Conservation (phyloP, 2,113 vertebrate genomes). For the Cyanistes caeruleus region DNA sequence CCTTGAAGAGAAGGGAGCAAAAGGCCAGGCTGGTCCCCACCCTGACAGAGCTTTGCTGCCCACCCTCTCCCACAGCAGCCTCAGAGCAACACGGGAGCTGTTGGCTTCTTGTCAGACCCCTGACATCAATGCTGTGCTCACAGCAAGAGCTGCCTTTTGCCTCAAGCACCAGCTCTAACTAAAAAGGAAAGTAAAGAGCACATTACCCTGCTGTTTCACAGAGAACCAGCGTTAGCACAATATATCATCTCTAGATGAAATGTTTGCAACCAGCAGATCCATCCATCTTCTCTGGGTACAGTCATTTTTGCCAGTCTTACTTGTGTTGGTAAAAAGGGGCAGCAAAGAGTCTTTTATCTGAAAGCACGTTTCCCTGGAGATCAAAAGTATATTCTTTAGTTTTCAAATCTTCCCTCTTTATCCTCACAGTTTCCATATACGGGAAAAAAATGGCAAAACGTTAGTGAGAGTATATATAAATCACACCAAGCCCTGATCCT, state of each 20-base stretch:
- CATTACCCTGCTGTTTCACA: background rate
- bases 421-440: conserved; percentile 36
- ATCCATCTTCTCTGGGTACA: conserved; percentile 1
- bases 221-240: background rate
- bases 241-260: background rate
- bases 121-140: fast-evolving
- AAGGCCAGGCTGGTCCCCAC: background rate
- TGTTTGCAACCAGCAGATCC: background rate
- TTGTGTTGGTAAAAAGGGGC: conserved; percentile 27
- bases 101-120: background rate
- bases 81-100: fast-evolving
- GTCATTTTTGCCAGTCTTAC: conserved; percentile 8
- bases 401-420: conserved; percentile 63
- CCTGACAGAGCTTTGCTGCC: background rate
- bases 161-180: background rate
- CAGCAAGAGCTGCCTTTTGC: background rate
- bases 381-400: conserved; percentile 42
- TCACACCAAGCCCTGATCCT: conserved; percentile 51
- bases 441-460: conserved; percentile 1
- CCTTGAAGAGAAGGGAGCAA: background rate
- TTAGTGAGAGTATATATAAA: conserved; percentile 44
- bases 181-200: background rate
- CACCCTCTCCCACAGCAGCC: background rate
- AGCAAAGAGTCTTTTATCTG: conserved; percentile 40
- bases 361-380: conserved; percentile 7